These are phyloP conservation scores for Notocelia uddmanniana DNA, from an alignment of 2,888 invertebrate species.

Conservation along the genomic window DNA sequence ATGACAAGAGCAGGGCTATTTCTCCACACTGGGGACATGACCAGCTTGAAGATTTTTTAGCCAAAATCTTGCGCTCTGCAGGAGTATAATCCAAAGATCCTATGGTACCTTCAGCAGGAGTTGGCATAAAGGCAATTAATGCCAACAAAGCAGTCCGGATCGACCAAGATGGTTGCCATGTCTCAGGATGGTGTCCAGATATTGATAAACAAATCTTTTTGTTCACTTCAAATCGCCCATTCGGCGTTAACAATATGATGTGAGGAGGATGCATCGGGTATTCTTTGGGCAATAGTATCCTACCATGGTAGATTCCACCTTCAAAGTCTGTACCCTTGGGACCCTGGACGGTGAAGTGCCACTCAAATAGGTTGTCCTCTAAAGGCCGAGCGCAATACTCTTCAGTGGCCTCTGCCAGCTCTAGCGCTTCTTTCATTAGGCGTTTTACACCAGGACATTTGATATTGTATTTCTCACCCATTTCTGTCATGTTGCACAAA, in stretches of 20 bases:
- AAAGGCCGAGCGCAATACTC: constrained; percentile 95
- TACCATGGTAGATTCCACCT: constrained; percentile 96
- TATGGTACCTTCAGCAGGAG: constrained; percentile 95
- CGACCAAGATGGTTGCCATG: constrained; percentile 99
- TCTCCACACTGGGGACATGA: constrained; percentile 77
- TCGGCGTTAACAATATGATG: constrained; percentile 96
- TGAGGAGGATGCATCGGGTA: constrained; percentile 99
- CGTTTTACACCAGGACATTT: constrained; percentile 94
- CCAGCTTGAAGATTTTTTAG: constrained; percentile 88
- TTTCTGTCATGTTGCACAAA: constrained; percentile 68
- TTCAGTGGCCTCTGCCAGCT: constrained; percentile 94
- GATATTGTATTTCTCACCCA: constrained; percentile 80
- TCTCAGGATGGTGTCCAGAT: constrained; percentile 98
- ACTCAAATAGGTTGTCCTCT: constrained; percentile 98
- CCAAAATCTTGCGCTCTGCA: constrained; percentile 93
- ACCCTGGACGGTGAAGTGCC: constrained; percentile 98
- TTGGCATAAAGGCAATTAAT: constrained; percentile 97
- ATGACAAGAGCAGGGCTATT: constrained; percentile 71
- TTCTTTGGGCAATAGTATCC: constrained; percentile 95
- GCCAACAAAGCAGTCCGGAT: constrained; percentile 96
- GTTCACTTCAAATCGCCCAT: constrained; percentile 96
- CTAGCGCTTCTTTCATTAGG: constrained; percentile 95
- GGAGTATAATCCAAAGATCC: constrained; percentile 95
- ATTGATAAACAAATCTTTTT: constrained; percentile 98
- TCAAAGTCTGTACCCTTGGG: constrained; percentile 95